A percentile compares a stretch with the other conserved stretches of the same genome.
Evolutionary conservation across 2,797 vertebrate species (phyloP).

Genomic region (Myripristis murdjan): DNA sequence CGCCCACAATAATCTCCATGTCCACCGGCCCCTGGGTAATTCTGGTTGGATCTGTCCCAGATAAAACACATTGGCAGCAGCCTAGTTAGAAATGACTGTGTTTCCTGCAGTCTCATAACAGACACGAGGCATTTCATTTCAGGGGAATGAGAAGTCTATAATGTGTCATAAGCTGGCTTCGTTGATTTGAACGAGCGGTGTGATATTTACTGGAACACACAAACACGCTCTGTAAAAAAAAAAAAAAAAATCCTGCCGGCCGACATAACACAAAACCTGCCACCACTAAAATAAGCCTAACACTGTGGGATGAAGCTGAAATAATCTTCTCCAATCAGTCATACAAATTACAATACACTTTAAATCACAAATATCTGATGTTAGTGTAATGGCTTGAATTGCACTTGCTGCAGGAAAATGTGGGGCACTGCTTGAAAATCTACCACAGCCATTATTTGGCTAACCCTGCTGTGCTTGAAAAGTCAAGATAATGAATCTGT

Average conservation of each 20-base stretch:
- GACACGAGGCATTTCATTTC: constrained; percentile 32
- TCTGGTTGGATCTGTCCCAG: constrained; percentile 90
- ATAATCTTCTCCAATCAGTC: constrained; percentile 74
- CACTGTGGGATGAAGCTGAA: constrained; percentile 58
- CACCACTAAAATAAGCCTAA: constrained; percentile 63
- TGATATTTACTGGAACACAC: constrained; percentile 15
- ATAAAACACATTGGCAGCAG: constrained; percentile 30
- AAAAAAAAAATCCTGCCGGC: constrained; percentile 49
- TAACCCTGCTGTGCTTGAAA: constrained; percentile 61
- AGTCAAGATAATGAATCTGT: constrained; percentile 67
- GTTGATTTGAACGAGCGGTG: constrained; percentile 29
- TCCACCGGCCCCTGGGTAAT: constrained; percentile 92
- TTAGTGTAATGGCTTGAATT: constrained; percentile 62
- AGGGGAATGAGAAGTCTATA: constrained; percentile 31
- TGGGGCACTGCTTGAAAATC: constrained; percentile 58
- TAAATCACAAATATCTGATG: constrained; percentile 71
- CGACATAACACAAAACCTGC: constrained; percentile 57
- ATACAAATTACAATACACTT: constrained; percentile 77
- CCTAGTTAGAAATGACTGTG: background rate
- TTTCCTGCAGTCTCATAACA: constrained; percentile 30
- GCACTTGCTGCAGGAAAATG: constrained; percentile 56
- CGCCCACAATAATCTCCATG: constrained; percentile 95
- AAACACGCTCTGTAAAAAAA: constrained; percentile 22
- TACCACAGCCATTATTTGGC: constrained; percentile 54
- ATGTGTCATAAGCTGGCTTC: constrained; percentile 1